These are phyloP conservation scores for Polymixis lichenea DNA, from an alignment of 2,888 invertebrate genomes.

Conservation along the genomic window DNA sequence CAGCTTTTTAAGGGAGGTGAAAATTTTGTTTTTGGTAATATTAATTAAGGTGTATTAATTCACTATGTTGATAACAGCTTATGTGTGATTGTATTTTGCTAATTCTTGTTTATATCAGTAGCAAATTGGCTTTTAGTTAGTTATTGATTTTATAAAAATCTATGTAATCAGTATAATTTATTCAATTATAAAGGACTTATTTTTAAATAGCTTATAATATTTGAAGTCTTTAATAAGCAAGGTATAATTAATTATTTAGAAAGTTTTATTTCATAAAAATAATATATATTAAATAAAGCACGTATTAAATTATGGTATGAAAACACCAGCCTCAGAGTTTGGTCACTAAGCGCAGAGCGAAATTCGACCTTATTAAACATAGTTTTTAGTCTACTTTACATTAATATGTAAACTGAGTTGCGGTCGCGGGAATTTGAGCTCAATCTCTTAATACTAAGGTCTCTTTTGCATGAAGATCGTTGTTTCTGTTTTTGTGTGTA, in stretches of 20 bases:
- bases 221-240: slow-evolving; percentile 28
- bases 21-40: background rate
- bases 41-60: slow-evolving; percentile 20
- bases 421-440: slow-evolving; percentile 70
- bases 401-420: slow-evolving; percentile 66
- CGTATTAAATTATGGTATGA: slow-evolving; percentile 3
- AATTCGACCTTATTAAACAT: slow-evolving; percentile 72
- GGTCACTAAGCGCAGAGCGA: slow-evolving; percentile 63
- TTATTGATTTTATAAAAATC: slow-evolving; percentile 42
- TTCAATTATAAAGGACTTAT: slow-evolving; percentile 31
- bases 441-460: slow-evolving; percentile 71
- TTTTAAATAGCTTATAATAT: slow-evolving; percentile 11
- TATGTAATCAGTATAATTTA: slow-evolving; percentile 45
- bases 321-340: slow-evolving; percentile 57
- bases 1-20: background rate
- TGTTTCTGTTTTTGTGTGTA: slow-evolving; percentile 35
- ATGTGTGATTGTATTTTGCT: slow-evolving; percentile 49
- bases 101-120: slow-evolving; percentile 34
- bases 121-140: slow-evolving; percentile 30
- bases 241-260: slow-evolving; percentile 15
- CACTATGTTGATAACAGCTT: slow-evolving; percentile 35
- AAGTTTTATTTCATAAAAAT: slow-evolving; percentile 1
- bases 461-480: slow-evolving; percentile 57
- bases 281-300: slow-evolving; percentile 8
- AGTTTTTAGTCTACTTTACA: slow-evolving; percentile 68